phyloP scores from a whole-genome alignment of 2,113 vertebrate species.

The Ariopsis seemanni region DNA sequence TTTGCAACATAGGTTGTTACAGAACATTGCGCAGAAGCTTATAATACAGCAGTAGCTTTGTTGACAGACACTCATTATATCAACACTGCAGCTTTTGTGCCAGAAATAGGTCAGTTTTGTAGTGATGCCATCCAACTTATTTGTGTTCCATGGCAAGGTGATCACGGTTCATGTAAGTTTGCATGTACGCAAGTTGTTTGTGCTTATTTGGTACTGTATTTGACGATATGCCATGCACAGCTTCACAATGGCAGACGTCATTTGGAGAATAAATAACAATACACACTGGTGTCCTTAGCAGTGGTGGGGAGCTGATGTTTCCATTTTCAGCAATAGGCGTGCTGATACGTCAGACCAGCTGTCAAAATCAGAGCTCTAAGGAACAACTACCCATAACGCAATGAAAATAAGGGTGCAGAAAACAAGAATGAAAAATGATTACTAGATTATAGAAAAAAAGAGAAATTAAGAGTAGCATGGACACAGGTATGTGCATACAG shows the following conservation, averaged over 20 bases:
- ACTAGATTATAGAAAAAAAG: background rate
- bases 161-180: slow-evolving; percentile 5
- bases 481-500: background rate
- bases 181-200: background rate
- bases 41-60: slow-evolving; percentile 61
- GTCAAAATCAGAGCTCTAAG: background rate
- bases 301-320: background rate
- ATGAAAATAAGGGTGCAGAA: slow-evolving; percentile 12
- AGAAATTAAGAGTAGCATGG: background rate
- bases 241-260: background rate
- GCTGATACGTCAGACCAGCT: slow-evolving; percentile 15
- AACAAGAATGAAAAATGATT: slow-evolving; percentile 4
- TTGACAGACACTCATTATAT: slow-evolving; percentile 42
- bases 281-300: background rate
- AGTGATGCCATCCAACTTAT: background rate
- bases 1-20: slow-evolving; percentile 52
- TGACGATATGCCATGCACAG: background rate
- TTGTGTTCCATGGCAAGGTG: background rate
- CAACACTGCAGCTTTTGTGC: background rate
- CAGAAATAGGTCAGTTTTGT: background rate
- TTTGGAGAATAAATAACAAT: background rate
- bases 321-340: slow-evolving; percentile 19
- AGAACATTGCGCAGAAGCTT: slow-evolving; percentile 63
- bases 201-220: background rate
- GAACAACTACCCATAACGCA: slow-evolving; percentile 25